Evolutionary conservation across 2,113 vertebrate species (phyloP).

Genomic region (Ardeotis arabs): DNA sequence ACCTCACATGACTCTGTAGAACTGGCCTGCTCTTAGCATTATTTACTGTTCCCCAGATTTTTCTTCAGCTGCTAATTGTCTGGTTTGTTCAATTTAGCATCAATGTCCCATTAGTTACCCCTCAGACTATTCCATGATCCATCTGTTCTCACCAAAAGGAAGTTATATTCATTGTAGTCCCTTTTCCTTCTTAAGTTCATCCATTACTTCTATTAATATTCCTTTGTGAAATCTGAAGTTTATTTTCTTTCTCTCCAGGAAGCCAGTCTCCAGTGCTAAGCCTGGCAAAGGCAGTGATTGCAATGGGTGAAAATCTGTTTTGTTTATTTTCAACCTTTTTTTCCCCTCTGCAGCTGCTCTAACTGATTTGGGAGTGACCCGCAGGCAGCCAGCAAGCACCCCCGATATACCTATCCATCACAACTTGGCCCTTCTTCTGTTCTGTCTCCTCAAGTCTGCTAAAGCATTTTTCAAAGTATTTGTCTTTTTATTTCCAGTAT

Average conservation of each 20-base stretch:
- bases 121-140: constrained; percentile 1
- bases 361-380: constrained; percentile 29
- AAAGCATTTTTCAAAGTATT: constrained; percentile 35
- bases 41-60: constrained; percentile 22
- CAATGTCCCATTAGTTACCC: neutral
- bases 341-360: constrained; percentile 20
- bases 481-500: neutral
- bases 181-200: constrained; percentile 29
- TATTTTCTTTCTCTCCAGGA: constrained; percentile 39
- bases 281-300: constrained; percentile 3
- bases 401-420: constrained; percentile 1
- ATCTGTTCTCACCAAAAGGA: constrained; percentile 19
- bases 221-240: constrained; percentile 15
- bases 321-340: constrained; percentile 25
- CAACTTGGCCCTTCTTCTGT: constrained; percentile 8
- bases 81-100: constrained; percentile 14
- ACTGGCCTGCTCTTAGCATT: neutral
- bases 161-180: neutral
- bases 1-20: neutral
- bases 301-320: constrained; percentile 13
- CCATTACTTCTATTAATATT: constrained; percentile 38
- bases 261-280: neutral
- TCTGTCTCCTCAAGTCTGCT: constrained; percentile 2
- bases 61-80: constrained; percentile 22
- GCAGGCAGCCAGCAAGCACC: neutral